phyloP scores from a whole-genome alignment of 2,113 vertebrate species.

The Petromus typicus region DNA sequence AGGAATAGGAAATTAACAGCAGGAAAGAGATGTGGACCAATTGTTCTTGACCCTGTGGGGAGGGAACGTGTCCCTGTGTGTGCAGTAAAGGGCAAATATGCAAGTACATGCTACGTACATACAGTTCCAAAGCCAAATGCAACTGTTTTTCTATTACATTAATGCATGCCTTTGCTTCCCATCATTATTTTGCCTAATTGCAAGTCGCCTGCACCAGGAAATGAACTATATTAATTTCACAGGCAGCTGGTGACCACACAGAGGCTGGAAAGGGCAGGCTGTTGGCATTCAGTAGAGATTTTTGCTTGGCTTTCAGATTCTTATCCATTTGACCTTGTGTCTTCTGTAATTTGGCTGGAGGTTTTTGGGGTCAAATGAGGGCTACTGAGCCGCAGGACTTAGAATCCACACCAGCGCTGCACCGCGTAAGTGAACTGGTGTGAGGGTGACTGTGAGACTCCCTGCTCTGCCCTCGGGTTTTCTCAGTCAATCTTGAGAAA shows the following conservation, averaged over 20 bases:
- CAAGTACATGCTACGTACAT: not conserved
- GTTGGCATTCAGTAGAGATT: constrained; percentile 70
- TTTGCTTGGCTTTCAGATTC: constrained; percentile 65
- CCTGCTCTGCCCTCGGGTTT: not conserved
- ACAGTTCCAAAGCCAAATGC: not conserved
- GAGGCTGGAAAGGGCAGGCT: constrained; percentile 42
- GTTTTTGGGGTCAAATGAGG: constrained; percentile 63
- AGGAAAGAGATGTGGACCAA: not conserved
- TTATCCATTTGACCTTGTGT: constrained; percentile 72
- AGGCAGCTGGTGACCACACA: constrained; percentile 1
- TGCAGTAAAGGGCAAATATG: not conserved
- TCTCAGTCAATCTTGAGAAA: not conserved
- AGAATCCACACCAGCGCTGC: not conserved
- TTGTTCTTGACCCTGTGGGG: not conserved
- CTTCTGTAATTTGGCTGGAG: constrained; percentile 54
- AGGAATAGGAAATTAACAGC: not conserved
- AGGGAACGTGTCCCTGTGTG: not conserved
- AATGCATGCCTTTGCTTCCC: constrained; percentile 47
- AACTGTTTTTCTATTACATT: constrained; percentile 29
- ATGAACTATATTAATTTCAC: constrained; percentile 60
- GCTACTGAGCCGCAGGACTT: not conserved
- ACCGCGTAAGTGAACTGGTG: not conserved
- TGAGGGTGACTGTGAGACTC: not conserved
- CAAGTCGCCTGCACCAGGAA: constrained; percentile 66
- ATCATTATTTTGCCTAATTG: constrained; percentile 65